Evolutionary conservation across 35 echinoderm and acorn worm genomes (phyloP), one percentile per base, ranked within the genome.

Genomic region (Chiridota heheva): DNA sequence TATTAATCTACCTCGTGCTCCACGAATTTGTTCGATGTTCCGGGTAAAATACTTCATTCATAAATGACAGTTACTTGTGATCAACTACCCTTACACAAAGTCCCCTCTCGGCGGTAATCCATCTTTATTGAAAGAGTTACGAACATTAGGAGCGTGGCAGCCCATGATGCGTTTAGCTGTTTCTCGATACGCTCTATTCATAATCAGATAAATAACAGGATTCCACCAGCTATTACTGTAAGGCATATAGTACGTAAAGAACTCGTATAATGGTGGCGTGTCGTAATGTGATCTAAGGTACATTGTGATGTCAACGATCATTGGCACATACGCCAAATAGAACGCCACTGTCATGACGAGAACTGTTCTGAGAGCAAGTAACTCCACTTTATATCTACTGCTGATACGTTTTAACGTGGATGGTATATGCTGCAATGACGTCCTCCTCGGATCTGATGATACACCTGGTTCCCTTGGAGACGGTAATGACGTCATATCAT

Each of bases 141-240:
- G n/a, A n/a, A n/a, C n/a, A n/a, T n/a, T n/a, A n/a, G n/a, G n/a
- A n/a, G n/a, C n/a, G n/a, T n/a, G n/a, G n/a, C n/a, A n/a, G n/a
- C n/a, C n/a, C n/a, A n/a, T n/a, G n/a, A n/a, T n/a, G n/a, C n/a
- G n/a, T n/a, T n/a, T 78, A 22, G 75, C 75, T 17, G 75, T 38
- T 28, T 78, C 62, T 32, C 75, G 75, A 40, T 78, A 78, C 4
- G 75, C 75, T 57, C 75, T 58, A 42, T 78, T 78, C 75, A 78
- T 78, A 17, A 78, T 36, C 5, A 78, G 46, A 17, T 78, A 78
- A 27, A 76, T 76, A 10, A 78, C 42, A 5, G 75, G 75, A 42
- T 78, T 78, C 75, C 75, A 78, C 75, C 75, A 78, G 33, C 75
- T 78, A 24, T 42, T 78, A 24, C 51, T 60, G 31, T 78, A 78